These are phyloP conservation scores for Neomonachus schauinslandi DNA, from an alignment of 2,113 vertebrate genomes.

Conservation along the genomic window DNA sequence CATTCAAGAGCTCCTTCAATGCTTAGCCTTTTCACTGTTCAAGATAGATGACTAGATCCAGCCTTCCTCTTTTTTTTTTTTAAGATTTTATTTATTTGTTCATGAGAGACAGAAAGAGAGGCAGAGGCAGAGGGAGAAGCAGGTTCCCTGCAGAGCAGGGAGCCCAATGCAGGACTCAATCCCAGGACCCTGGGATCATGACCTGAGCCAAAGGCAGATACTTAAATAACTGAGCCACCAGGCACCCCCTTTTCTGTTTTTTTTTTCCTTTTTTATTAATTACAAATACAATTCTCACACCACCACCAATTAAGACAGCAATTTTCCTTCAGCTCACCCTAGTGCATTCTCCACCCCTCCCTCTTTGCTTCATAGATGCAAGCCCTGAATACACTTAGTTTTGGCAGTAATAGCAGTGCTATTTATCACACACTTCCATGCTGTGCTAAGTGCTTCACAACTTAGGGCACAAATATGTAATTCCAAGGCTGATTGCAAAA, in stretches of 20 bases:
- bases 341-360: not conserved
- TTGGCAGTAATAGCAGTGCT: accelerated
- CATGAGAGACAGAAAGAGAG: not conserved
- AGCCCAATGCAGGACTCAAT: not conserved
- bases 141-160: not conserved
- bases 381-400: not conserved
- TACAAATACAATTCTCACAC: not conserved
- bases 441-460: not conserved
- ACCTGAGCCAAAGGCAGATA: no score
- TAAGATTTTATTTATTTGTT: not conserved
- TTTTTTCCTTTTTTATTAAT: not conserved
- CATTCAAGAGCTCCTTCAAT: not conserved
- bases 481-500: not conserved
- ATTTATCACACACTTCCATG: not conserved
- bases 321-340: not conserved
- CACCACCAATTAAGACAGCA: not conserved
- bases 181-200: no score
- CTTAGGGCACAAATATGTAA: not conserved
- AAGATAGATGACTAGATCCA: not conserved
- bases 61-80: not conserved
- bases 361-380: not conserved
- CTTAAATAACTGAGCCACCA: not conserved
- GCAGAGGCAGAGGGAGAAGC: not conserved
- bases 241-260: not conserved
- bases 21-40: not conserved